phyloP scores from a whole-genome alignment of 2,797 vertebrate species.

The Crenuchus spilurus region DNA sequence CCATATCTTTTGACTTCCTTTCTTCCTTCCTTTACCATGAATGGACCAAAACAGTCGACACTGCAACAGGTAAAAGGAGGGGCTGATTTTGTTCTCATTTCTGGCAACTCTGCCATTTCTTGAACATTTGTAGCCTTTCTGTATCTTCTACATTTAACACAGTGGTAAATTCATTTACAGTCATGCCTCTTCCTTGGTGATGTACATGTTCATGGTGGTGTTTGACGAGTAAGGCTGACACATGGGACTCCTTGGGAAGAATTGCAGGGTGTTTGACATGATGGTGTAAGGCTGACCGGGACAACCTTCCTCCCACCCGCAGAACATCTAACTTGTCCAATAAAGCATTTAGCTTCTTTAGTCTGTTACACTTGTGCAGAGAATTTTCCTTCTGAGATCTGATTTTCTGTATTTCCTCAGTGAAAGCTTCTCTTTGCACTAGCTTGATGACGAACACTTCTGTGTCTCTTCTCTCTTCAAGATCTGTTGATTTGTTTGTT shows the following conservation, averaged over 20 bases:
- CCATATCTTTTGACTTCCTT: slow-evolving; percentile 31
- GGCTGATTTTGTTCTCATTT: too few relatives aligned
- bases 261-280: slow-evolving; percentile 52
- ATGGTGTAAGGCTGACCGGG: background rate
- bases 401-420: slow-evolving; percentile 37
- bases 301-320: slow-evolving; percentile 36
- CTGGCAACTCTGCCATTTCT: too few relatives aligned
- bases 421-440: slow-evolving; percentile 29
- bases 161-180: too few relatives aligned
- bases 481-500: slow-evolving; percentile 46
- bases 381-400: background rate
- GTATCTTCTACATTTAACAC: too few relatives aligned
- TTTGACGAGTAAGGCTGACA: slow-evolving; percentile 34
- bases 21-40: slow-evolving; percentile 23
- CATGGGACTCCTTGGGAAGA: slow-evolving; percentile 35
- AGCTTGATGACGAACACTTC: slow-evolving; percentile 23
- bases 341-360: slow-evolving; percentile 38
- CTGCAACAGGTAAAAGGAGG: slow-evolving; percentile 41
- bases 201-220: slow-evolving; percentile 40
- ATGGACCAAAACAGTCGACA: slow-evolving; percentile 42
- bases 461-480: slow-evolving; percentile 41
- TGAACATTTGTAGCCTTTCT: too few relatives aligned
- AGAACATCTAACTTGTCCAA: slow-evolving; percentile 27
- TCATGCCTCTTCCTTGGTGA: too few relatives aligned
- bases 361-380: background rate